Percentiles rank a stretch among this genome's conserved stretches.
These are phyloP conservation scores for Microtus richardsoni DNA, from an alignment of 2,113 vertebrate species.

Conservation along the genomic window DNA sequence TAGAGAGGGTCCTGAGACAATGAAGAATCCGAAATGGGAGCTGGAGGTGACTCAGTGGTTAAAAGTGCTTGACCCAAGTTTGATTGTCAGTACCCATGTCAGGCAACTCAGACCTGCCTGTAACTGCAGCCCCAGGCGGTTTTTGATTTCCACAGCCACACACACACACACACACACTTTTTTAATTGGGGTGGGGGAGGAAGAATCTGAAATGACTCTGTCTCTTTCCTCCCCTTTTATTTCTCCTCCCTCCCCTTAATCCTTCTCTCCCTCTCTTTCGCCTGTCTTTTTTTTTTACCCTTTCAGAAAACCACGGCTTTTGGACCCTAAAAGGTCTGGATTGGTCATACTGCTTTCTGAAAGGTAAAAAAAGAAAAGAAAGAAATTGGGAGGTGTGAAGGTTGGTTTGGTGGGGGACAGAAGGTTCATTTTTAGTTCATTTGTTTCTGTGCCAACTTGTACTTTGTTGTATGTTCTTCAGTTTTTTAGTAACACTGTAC, in stretches of 20 bases:
- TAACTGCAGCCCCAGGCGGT: not conserved
- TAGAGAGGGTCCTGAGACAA: not conserved
- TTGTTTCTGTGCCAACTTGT: not conserved
- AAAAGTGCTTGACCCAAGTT: not conserved
- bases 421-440: not conserved
- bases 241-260: not conserved
- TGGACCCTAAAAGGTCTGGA: constrained; percentile 73
- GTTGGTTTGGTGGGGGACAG: not conserved
- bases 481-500: not conserved
- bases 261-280: not conserved
- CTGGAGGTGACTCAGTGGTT: not conserved
- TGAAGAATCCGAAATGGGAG: constrained; percentile 27
- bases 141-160: no score
- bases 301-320: constrained; percentile 78
- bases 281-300: constrained; percentile 51
- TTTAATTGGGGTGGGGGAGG: not conserved
- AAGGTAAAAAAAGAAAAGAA: constrained; percentile 70
- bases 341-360: constrained; percentile 76
- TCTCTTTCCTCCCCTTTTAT: not conserved
- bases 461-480: not conserved
- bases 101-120: not conserved
- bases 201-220: not conserved
- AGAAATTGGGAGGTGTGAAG: constrained; percentile 8
- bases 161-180: not conserved
- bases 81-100: not conserved